Evolutionary conservation across 2,888 invertebrate species (phyloP), one percentile per base, ranked within the genome.

Genomic region (Bellardia pandia): DNA sequence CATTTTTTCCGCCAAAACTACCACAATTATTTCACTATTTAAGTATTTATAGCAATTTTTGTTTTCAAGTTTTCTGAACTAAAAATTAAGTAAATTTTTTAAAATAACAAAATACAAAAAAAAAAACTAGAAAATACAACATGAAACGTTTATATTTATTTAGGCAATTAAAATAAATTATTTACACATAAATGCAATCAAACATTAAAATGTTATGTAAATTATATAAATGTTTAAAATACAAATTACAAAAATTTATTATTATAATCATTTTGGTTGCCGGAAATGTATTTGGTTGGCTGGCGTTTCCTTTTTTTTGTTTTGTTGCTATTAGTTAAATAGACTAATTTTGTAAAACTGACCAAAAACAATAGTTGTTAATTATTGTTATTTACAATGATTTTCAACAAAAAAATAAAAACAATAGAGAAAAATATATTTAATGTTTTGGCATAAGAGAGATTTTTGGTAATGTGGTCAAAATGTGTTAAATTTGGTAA

Each of bases 111-210:
- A 66, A 42, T 48, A 30, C n/a, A n/a, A n/a, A n/a, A 53, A 53
- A 53, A 33, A 13, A n/a, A n/a, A 9, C 30, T 37, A 14, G 0
- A 4, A 53, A 42, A 16, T 1, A 53, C 16, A 48, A 40, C 13
- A 56, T 16, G 66, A 68, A 56, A 78, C 45, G 40, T 71, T 37
- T 71, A 33, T 42, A 82, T 71, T 83, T 83, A 77, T 76, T 77
- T 83, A 62, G 62, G 76, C 83, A 83, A 83, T 83, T 83, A 77
- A 83, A 77, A 83, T 71, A 77, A 83, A 76, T 83, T 83, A 83
- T 83, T 83, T 83, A 64, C 83, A 71, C 76, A 71, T 56, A 83
- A 83, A 69, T 69, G 71, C 83, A 83, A 56, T 83, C 71, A 83
- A 71, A 83, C 69, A 76, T 64, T 77, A 37, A 83, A 83, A 77